Evolutionary conservation across 2,113 vertebrate species (phyloP).

Genomic region (Barnardius zonarius): DNA sequence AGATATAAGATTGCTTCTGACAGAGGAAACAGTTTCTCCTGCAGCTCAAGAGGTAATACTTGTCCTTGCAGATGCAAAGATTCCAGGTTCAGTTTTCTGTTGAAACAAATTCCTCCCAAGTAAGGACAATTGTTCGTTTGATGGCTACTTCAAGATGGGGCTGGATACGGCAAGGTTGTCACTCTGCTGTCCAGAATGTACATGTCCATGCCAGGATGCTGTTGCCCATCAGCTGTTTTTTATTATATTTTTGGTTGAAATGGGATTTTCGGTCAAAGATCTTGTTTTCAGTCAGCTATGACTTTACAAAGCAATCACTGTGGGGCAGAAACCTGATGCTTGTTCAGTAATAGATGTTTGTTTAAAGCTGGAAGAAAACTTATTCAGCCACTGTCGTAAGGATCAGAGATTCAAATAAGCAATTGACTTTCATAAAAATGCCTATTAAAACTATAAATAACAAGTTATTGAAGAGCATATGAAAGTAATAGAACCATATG

Average conservation of each 20-base stretch:
- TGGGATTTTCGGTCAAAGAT: slow-evolving; percentile 13
- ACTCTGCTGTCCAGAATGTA: not conserved
- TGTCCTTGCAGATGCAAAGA: not conserved
- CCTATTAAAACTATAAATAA: not conserved
- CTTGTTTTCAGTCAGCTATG: not conserved
- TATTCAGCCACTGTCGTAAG: not conserved
- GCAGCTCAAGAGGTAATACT: not conserved
- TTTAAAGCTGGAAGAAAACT: not conserved
- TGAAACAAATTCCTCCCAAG: not conserved
- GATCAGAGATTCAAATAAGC: not conserved
- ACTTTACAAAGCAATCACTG: not conserved
- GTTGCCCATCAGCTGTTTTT: not conserved
- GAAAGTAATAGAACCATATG: not conserved
- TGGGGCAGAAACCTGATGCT: not conserved
- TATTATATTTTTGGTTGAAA: not conserved
- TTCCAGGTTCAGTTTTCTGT: not conserved
- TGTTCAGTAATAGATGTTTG: not conserved
- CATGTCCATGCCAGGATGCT: not conserved
- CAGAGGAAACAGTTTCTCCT: not conserved
- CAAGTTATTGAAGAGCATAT: not conserved
- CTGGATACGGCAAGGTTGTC: not conserved
- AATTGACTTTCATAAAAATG: not conserved
- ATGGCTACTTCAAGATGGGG: not conserved
- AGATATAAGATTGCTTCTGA: not conserved
- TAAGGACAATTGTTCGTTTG: not conserved